phyloP scores from a whole-genome alignment of 2,888 invertebrate genomes.

The Catocala nupta region DNA sequence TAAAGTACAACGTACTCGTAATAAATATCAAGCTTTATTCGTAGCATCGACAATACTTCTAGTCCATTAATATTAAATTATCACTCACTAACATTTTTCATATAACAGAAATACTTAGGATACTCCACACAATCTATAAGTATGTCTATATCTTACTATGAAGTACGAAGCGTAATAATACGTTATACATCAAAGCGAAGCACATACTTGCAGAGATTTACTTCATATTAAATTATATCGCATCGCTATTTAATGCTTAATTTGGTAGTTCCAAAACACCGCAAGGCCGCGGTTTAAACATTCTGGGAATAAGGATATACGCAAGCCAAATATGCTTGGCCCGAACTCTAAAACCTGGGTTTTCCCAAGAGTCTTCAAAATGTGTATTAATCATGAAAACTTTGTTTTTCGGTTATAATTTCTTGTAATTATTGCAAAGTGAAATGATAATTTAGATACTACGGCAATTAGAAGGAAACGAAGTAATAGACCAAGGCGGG shows the following conservation, averaged over 20 bases:
- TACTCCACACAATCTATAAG: too few relatives aligned
- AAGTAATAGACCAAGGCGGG: not conserved
- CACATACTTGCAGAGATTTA: slow-evolving; percentile 13
- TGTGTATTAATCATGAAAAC: slow-evolving; percentile 20
- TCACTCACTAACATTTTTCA: too few relatives aligned
- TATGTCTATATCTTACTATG: too few relatives aligned
- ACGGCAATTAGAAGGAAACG: not conserved
- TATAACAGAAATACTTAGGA: too few relatives aligned
- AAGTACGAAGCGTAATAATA: too few relatives aligned
- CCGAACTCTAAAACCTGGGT: slow-evolving; percentile 9
- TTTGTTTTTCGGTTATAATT: too few relatives aligned
- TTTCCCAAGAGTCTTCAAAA: not conserved
- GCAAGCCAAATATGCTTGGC: slow-evolving; percentile 22
- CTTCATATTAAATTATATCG: slow-evolving; percentile 24
- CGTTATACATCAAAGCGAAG: not conserved
- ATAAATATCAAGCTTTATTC: too few relatives aligned
- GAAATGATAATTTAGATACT: not conserved
- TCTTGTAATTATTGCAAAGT: slow-evolving; percentile 15
- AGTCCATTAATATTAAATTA: too few relatives aligned
- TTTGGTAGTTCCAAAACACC: slow-evolving; percentile 29
- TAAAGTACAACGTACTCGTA: too few relatives aligned
- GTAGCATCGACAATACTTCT: too few relatives aligned
- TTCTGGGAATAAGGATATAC: slow-evolving; percentile 23
- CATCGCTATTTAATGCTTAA: slow-evolving; percentile 21
- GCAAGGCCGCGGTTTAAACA: slow-evolving; percentile 15